A percentile compares a stretch with the other conserved stretches of the same genome.
phyloP scores from a whole-genome alignment of 2,113 vertebrate genomes.

The Paraplagusia blochii region DNA sequence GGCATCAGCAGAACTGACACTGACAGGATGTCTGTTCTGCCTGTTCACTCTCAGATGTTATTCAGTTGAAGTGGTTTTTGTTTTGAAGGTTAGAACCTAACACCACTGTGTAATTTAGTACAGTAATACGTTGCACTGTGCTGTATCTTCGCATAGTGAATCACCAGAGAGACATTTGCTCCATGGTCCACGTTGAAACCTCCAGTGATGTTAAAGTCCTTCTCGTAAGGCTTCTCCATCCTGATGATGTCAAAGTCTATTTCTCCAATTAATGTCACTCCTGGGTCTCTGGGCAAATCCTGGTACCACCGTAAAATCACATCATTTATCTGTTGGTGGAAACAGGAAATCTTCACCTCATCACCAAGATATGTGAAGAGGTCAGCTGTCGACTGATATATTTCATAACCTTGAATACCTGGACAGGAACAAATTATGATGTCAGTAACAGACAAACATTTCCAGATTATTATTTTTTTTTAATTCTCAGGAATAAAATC shows the following conservation, averaged over 20 bases:
- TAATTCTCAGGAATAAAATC: background rate
- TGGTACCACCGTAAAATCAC: conserved; percentile 41
- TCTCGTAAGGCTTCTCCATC: conserved; percentile 6
- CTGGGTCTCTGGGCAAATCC: conserved; percentile 8
- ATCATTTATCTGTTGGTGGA: conserved; percentile 18
- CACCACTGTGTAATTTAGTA: background rate
- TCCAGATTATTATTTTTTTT: background rate
- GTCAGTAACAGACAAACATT: background rate
- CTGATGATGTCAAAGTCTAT: rapidly evolving
- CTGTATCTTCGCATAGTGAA: background rate
- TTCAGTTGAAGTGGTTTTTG: no score
- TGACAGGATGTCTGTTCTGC: background rate
- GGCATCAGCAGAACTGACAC: no score
- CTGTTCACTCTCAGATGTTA: background rate
- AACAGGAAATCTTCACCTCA: conserved; percentile 29
- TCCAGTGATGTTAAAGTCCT: conserved; percentile 28
- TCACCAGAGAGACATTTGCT: conserved; percentile 18
- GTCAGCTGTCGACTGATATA: conserved; percentile 25
- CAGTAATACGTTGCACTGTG: conserved; percentile 31
- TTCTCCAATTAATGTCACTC: conserved; percentile 44
- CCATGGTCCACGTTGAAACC: conserved; percentile 5
- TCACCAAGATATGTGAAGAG: background rate
- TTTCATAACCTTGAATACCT: conserved; percentile 1
- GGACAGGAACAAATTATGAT: background rate
- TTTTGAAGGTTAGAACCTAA: background rate